phyloP scores from a whole-genome alignment of 2,797 vertebrate species.

The Hemibagrus guttatus region DNA sequence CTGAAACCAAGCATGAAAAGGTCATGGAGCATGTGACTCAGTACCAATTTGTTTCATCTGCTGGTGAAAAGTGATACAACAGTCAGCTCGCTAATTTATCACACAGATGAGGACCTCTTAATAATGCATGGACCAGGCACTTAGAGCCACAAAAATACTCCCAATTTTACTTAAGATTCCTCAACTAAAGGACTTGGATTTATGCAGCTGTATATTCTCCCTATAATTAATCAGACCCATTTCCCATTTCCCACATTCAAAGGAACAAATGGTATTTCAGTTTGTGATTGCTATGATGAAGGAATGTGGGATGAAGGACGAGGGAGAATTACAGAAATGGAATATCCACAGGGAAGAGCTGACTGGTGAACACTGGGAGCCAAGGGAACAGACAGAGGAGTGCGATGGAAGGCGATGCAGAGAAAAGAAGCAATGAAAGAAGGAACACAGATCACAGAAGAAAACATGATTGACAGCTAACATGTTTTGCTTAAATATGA shows the following conservation, averaged over 20 bases:
- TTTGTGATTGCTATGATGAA: neutral
- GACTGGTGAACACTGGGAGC: conserved; percentile 36
- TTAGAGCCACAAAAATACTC: conserved; percentile 20
- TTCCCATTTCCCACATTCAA: neutral
- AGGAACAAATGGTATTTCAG: neutral
- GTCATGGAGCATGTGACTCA: conserved; percentile 61
- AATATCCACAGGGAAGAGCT: conserved; percentile 41
- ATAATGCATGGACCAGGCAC: conserved; percentile 50
- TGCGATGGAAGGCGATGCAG: conserved; percentile 26
- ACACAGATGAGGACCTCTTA: conserved; percentile 59
- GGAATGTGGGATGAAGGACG: conserved; percentile 17
- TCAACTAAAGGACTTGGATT: neutral
- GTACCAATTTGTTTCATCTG: conserved; percentile 62
- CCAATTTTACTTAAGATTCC: conserved; percentile 24
- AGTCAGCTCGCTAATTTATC: conserved; percentile 68
- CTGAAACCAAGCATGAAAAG: conserved; percentile 46
- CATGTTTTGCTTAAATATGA: neutral
- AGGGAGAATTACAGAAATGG: conserved; percentile 36
- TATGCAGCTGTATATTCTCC: conserved; percentile 22
- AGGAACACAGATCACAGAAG: conserved; percentile 31
- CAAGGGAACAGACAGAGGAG: conserved; percentile 24
- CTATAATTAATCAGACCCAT: neutral
- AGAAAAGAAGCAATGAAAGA: conserved; percentile 27
- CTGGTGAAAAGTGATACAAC: conserved; percentile 65
- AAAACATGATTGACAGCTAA: neutral